phyloP scores from a whole-genome alignment of 2,113 vertebrate genomes.

The Carassius auratus region DNA sequence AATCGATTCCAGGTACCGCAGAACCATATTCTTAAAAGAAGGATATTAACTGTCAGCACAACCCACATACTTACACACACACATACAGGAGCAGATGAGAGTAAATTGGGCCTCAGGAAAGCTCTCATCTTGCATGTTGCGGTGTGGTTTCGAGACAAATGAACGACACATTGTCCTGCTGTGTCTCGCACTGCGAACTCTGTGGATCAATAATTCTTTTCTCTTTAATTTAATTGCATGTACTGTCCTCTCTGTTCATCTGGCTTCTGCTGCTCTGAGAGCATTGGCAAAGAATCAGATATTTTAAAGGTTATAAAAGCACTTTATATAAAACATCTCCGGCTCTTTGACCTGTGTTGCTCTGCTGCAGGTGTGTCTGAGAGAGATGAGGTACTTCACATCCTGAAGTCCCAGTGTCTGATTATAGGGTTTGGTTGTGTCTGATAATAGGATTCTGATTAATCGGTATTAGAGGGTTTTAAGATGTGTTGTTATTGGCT shows the following conservation, averaged over 20 bases:
- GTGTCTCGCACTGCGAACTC: constrained; percentile 3
- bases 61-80: constrained; percentile 33
- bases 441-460: background rate
- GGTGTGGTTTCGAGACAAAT: constrained; percentile 26
- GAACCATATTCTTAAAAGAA: constrained; percentile 48
- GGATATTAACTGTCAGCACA: constrained; percentile 46
- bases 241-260: background rate
- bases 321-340: background rate
- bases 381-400: background rate
- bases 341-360: background rate
- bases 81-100: constrained; percentile 21
- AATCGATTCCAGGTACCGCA: constrained; percentile 59
- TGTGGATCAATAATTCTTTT: constrained; percentile 35
- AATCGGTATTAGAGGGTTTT: background rate
- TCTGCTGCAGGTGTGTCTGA: background rate
- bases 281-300: background rate
- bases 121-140: constrained; percentile 26
- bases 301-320: constrained; percentile 35
- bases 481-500: background rate
- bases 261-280: background rate
- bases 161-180: constrained; percentile 27
- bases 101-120: constrained; percentile 55
- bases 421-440: background rate
- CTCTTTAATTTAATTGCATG: constrained; percentile 38
- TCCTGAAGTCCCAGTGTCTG: background rate